These are phyloP conservation scores for Cephus pygmeus DNA, from an alignment of 2,888 invertebrate species.

Conservation along the genomic window DNA sequence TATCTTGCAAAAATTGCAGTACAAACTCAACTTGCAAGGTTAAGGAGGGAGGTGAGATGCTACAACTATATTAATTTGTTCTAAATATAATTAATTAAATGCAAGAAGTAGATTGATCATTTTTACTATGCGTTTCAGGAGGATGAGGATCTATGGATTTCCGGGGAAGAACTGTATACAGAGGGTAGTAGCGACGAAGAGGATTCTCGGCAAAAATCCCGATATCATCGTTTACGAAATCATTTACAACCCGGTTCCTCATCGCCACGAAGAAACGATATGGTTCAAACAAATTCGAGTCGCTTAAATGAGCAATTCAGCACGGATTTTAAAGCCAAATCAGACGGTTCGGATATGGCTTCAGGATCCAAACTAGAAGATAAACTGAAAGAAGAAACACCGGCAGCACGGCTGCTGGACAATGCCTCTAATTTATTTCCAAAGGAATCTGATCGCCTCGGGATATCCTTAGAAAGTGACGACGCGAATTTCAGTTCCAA, in stretches of 20 bases:
- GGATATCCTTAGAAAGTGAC: background rate
- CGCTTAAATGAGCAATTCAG: background rate
- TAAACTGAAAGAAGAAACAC: background rate
- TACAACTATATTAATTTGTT: background rate
- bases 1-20: slow-evolving; percentile 30
- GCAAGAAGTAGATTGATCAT: background rate
- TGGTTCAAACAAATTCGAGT: slow-evolving; percentile 4
- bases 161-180: slow-evolving; percentile 67
- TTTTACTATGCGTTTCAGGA: slow-evolving; percentile 49
- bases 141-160: slow-evolving; percentile 67
- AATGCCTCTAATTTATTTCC: background rate
- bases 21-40: slow-evolving; percentile 48
- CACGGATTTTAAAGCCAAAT: background rate
- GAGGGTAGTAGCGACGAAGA: slow-evolving; percentile 67
- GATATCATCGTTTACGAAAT: background rate
- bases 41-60: slow-evolving; percentile 53
- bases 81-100: background rate
- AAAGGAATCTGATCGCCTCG: background rate
- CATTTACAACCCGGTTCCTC: slow-evolving; percentile 14
- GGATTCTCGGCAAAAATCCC: slow-evolving; percentile 30
- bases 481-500: background rate
- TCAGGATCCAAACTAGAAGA: background rate
- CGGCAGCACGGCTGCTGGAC: background rate
- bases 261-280: slow-evolving; percentile 13
- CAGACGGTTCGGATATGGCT: background rate